Evolutionary conservation across 2,888 invertebrate genomes (phyloP).

Genomic region (Tiliacea aurago): DNA sequence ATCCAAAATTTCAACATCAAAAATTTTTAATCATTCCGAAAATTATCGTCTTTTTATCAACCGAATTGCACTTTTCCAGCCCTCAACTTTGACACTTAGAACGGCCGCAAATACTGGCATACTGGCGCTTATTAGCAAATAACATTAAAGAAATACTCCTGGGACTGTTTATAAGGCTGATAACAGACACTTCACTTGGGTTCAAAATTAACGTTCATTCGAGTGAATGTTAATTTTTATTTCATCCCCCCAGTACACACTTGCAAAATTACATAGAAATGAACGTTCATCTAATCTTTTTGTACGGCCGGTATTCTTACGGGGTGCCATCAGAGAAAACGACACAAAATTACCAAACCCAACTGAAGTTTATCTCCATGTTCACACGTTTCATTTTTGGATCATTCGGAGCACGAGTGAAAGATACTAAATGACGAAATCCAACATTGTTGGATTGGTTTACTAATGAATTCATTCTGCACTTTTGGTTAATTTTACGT

Average conservation of each 20-base stretch:
- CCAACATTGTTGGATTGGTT: background rate
- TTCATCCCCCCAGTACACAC: too few relatives aligned
- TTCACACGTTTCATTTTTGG: background rate
- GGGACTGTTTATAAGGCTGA: conserved; percentile 44
- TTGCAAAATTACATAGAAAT: background rate
- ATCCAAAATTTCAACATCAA: too few relatives aligned
- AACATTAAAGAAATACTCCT: conserved; percentile 43
- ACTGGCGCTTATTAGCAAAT: conserved; percentile 43
- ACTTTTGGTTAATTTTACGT: background rate
- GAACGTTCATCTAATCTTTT: background rate
- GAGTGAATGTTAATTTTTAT: background rate
- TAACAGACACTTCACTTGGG: background rate
- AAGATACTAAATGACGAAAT: background rate
- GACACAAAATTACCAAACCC: background rate
- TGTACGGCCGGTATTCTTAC: background rate
- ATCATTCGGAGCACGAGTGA: background rate
- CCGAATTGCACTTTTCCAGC: conserved; percentile 5
- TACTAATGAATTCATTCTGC: background rate
- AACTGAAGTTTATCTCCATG: too few relatives aligned
- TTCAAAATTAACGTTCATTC: background rate
- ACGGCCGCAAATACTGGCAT: conserved; percentile 19
- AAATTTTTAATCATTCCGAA: too few relatives aligned
- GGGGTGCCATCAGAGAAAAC: background rate
- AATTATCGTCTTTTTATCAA: background rate
- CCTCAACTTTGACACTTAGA: conserved; percentile 19